Percentiles rank a stretch among this genome's conserved stretches.
Conservation (phyloP, 35 echinoderm and acorn worm genomes). For the Lytechinus variegatus region DNA sequence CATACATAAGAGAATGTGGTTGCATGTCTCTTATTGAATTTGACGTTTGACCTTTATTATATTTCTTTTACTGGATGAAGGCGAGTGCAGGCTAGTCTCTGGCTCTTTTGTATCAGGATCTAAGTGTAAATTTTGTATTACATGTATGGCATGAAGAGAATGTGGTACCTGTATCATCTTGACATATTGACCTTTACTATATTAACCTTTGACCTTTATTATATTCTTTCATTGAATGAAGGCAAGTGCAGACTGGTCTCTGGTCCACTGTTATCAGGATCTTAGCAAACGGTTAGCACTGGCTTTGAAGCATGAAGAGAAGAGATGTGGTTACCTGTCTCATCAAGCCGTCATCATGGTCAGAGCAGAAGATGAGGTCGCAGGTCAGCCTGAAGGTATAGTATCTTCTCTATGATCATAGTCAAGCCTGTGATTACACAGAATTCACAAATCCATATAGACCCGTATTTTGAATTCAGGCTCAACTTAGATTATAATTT, state of each 20-base stretch:
- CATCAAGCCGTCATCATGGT: constrained; percentile 88
- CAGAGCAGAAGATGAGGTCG: constrained; percentile 84
- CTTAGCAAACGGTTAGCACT: constrained; percentile 89
- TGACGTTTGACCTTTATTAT: neutral
- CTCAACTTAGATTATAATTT: too few relatives aligned
- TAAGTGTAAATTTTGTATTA: constrained; percentile 84
- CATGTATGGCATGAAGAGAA: constrained; percentile 91
- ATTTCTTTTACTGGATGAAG: constrained; percentile 46
- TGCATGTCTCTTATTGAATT: constrained; percentile 68
- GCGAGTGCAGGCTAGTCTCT: constrained; percentile 76
- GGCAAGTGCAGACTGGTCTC: constrained; percentile 80
- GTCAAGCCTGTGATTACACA: too few relatives aligned
- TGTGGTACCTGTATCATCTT: constrained; percentile 89
- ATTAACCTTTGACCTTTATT: neutral
- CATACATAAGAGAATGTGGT: constrained; percentile 91
- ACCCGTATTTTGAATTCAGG: too few relatives aligned
- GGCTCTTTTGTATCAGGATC: constrained; percentile 87
- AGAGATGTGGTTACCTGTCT: constrained; percentile 90
- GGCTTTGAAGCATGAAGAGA: constrained; percentile 95
- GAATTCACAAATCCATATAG: too few relatives aligned
- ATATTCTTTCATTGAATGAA: constrained; percentile 7
- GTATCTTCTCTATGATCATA: neutral
- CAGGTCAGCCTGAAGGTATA: constrained; percentile 92
- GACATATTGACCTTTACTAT: too few relatives aligned
- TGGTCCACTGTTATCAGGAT: constrained; percentile 94